Base-by-base conservation (phyloP, 1,140 invertebrate genomes). In the Nebria ingens region DNA sequence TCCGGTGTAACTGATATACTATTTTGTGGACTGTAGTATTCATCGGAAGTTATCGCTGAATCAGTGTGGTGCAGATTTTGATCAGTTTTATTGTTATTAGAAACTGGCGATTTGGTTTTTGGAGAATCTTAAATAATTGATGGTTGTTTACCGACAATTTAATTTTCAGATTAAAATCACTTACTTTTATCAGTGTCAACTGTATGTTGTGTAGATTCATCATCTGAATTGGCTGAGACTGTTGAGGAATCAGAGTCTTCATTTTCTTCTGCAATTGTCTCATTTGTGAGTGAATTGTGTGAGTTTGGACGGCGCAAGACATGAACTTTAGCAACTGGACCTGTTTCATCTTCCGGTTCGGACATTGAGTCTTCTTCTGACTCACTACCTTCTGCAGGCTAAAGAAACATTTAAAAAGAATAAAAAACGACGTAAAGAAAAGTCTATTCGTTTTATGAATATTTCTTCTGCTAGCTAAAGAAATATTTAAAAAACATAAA, bases 341-440 rank as follows among this genome's bases (percentile, higher is more conserved):
- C 13, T 29, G 25, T 13, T 4, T 45, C 17, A 17, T 45, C 40
- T 45, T 45, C 40, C 4, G 9, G 9, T 6, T 45, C 40, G 3
- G 40, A 45, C 40, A 45, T 9, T 45, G 40, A 45, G 17, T 45
- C 40, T 12, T 45, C 40, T 45, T 45, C 40, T 45, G 40, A 11
- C 3, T 6, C 9, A 11, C 6, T 11, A 17, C 17, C 40, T 45
- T 45, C 40, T 45, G 17, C 40, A 11, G 40, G 40, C 40, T 45
- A 45, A 11, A 17, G 17, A 34, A 34, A 34, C 6, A 34, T n/a
- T n/a, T n/a, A n/a, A n/a, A n/a, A n/a, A n/a, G n/a, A n/a, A n/a
- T n/a, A n/a, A n/a, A n/a, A n/a, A n/a, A n/a, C n/a, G n/a, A n/a
- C n/a, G n/a, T n/a, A n/a, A n/a, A n/a, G n/a, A n/a, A n/a, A n/a